Evolutionary conservation across 2,888 invertebrate species (phyloP).

Genomic region (Leucoma salicis): DNA sequence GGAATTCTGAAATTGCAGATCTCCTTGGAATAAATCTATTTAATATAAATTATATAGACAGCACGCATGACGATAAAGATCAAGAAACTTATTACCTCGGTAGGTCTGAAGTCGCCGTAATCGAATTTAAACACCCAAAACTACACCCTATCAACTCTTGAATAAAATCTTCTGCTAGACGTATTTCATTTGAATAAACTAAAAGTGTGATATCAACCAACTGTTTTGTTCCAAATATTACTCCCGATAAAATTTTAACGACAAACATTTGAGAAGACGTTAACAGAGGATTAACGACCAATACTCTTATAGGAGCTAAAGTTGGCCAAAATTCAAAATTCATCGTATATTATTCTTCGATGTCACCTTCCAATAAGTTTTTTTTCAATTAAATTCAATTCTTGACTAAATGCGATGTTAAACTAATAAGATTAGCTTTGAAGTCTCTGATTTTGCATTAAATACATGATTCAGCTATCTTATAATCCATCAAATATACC

Average conservation of each 20-base stretch:
- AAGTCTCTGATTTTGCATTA: too few relatives aligned
- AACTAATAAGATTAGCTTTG: too few relatives aligned
- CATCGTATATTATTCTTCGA: not conserved
- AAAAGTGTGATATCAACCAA: conserved; percentile 56
- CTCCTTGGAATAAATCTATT: too few relatives aligned
- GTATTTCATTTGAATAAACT: conserved; percentile 56
- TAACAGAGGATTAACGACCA: conserved; percentile 58
- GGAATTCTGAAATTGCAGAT: too few relatives aligned
- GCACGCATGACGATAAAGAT: too few relatives aligned
- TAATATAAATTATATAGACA: too few relatives aligned
- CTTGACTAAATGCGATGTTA: too few relatives aligned
- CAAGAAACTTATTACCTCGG: conserved; percentile 49
- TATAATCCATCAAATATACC: too few relatives aligned
- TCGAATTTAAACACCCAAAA: conserved; percentile 51
- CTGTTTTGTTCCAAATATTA: conserved; percentile 54
- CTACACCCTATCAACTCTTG: conserved; percentile 54
- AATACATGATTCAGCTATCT: too few relatives aligned
- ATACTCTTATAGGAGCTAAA: conserved; percentile 49
- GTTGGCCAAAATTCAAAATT: conserved; percentile 40
- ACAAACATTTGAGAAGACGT: conserved; percentile 48
- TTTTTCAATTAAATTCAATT: too few relatives aligned
- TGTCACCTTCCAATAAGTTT: too few relatives aligned
- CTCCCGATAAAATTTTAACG: conserved; percentile 58
- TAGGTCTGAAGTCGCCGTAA: conserved; percentile 54
- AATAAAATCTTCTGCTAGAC: conserved; percentile 45